These are phyloP conservation scores for Choloepus hoffmanni DNA, from an alignment of 2,113 vertebrate species.

Conservation along the genomic window DNA sequence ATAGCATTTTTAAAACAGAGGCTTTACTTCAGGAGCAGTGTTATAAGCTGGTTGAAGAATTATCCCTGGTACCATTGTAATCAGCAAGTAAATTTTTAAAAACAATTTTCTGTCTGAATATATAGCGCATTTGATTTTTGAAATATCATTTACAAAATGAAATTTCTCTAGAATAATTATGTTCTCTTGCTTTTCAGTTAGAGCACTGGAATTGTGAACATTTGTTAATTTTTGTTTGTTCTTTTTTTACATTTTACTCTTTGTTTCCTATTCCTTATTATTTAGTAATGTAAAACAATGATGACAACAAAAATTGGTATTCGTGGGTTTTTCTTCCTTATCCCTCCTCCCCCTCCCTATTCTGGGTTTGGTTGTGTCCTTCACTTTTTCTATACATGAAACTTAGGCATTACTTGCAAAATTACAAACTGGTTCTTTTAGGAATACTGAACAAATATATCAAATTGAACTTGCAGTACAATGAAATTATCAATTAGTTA, in stretches of 20 bases:
- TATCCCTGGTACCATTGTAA: not conserved
- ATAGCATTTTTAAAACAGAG: slow-evolving; percentile 81
- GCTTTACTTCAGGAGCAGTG: slow-evolving; percentile 21
- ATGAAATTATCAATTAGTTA: slow-evolving; percentile 34
- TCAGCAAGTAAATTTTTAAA: not conserved
- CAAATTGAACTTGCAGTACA: not conserved
- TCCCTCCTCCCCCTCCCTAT: not conserved
- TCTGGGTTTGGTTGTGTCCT: slow-evolving; percentile 18
- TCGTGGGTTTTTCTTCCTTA: not conserved
- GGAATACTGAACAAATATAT: not conserved
- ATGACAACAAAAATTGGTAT: not conserved
- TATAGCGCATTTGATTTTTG: not conserved
- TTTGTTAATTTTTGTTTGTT: not conserved
- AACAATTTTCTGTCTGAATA: not conserved
- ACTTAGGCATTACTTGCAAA: not conserved
- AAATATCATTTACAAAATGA: not conserved
- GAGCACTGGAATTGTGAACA: not conserved
- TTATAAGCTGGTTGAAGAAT: slow-evolving; percentile 31
- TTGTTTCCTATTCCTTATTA: not conserved
- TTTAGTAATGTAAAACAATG: not conserved
- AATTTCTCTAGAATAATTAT: not conserved
- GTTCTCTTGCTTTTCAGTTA: not conserved
- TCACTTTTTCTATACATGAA: not conserved
- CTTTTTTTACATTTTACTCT: not conserved
- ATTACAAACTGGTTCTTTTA: slow-evolving; percentile 10